Conservation (phyloP, 2,113 vertebrate species). For the Eretmochelys imbricata region DNA sequence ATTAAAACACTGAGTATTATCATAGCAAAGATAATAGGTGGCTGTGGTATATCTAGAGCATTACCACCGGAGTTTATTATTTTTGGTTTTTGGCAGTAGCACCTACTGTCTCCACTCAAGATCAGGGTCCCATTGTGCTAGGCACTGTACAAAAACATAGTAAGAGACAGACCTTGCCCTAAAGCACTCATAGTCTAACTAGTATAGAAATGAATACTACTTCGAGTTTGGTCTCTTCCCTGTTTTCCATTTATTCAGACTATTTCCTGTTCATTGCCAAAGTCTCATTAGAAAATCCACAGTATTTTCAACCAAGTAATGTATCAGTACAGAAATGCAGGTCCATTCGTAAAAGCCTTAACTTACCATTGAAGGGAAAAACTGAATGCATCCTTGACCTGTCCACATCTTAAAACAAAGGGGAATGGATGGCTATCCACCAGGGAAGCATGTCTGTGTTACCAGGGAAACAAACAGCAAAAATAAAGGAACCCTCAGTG, state of each 20-base stretch:
- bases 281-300: neutral
- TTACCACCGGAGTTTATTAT: neutral
- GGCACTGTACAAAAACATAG: neutral
- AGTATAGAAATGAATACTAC: neutral
- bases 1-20: neutral
- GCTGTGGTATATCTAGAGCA: neutral
- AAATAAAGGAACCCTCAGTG: slow-evolving; percentile 64
- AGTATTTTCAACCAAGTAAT: neutral
- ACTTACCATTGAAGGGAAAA: slow-evolving; percentile 14
- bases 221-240: neutral
- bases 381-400: neutral
- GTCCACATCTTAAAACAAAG: neutral
- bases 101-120: neutral
- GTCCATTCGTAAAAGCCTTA: neutral
- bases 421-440: slow-evolving; percentile 39
- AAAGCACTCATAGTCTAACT: neutral
- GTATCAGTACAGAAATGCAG: neutral
- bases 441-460: slow-evolving; percentile 70
- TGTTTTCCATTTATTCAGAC: neutral
- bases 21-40: neutral
- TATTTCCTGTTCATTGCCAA: neutral
- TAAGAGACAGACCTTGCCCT: neutral
- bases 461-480: slow-evolving; percentile 69
- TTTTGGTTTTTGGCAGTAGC: neutral
- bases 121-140: neutral